Evolutionary conservation across 2,888 invertebrate genomes (phyloP).

Genomic region (Brachyopa scutellaris): DNA sequence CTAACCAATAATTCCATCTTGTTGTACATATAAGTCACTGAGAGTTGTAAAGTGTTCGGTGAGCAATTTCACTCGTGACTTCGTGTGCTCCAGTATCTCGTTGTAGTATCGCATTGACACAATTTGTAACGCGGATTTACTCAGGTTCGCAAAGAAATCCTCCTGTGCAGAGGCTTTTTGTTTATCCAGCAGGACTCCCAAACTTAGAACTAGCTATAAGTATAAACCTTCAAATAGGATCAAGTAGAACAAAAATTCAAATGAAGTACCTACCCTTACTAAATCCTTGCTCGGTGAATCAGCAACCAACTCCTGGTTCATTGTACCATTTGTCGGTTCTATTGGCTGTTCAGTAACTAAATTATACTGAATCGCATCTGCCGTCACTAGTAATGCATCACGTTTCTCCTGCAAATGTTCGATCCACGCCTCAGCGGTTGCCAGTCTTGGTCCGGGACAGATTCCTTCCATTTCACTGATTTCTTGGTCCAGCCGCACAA

Average conservation of each 20-base stretch:
- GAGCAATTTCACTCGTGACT: slow-evolving; percentile 77
- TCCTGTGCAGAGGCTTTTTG: slow-evolving; percentile 80
- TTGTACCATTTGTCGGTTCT: not conserved
- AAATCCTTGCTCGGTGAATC: slow-evolving; percentile 55
- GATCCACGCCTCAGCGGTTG: slow-evolving; percentile 81
- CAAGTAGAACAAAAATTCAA: not conserved
- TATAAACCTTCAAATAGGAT: not conserved
- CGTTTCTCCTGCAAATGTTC: slow-evolving; percentile 79
- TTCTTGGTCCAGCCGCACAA: slow-evolving; percentile 78
- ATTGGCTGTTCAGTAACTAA: not conserved
- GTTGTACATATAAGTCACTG: slow-evolving; percentile 79
- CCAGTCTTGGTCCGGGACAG: slow-evolving; percentile 80
- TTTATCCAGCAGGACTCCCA: slow-evolving; percentile 78
- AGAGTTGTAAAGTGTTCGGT: slow-evolving; percentile 77
- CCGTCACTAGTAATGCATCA: slow-evolving; percentile 75
- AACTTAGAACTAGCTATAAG: slow-evolving; percentile 78
- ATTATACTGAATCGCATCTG: slow-evolving; percentile 70
- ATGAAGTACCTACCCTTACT: slow-evolving; percentile 36
- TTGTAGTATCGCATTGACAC: slow-evolving; percentile 77
- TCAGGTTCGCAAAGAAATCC: slow-evolving; percentile 81
- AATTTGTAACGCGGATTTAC: slow-evolving; percentile 78
- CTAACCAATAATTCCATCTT: slow-evolving; percentile 80
- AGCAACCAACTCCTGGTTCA: not conserved
- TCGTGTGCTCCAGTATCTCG: slow-evolving; percentile 80
- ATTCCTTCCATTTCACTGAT: slow-evolving; percentile 79